These are phyloP conservation scores for Mythimna albipuncta DNA, from an alignment of 2,888 invertebrate genomes.

Conservation along the genomic window DNA sequence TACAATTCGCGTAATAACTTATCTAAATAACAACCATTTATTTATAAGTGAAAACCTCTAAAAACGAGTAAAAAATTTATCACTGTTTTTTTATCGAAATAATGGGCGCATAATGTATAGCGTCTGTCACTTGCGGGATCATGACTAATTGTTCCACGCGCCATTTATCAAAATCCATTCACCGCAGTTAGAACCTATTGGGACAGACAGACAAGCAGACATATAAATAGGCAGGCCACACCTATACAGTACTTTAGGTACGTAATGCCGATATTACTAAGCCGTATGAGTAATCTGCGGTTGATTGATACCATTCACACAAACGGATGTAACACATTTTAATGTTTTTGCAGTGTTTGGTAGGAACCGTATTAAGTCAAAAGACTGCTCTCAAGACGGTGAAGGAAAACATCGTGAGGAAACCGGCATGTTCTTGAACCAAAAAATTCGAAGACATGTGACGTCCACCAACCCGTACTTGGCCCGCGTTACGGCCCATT, in stretches of 20 bases:
- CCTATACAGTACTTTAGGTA: conserved; percentile 10
- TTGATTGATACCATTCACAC: conserved; percentile 29
- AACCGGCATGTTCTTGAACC: too few relatives aligned
- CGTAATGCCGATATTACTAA: conserved; percentile 28
- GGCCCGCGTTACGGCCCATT: too few relatives aligned
- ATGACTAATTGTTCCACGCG: conserved; percentile 58
- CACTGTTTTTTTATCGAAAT: conserved; percentile 33
- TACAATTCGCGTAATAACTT: neutral
- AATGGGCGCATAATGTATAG: conserved; percentile 47
- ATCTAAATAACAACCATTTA: conserved; percentile 4
- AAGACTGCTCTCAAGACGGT: too few relatives aligned
- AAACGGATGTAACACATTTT: too few relatives aligned
- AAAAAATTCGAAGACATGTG: too few relatives aligned
- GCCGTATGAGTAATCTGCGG: conserved; percentile 23
- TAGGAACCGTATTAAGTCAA: too few relatives aligned
- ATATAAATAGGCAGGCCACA: conserved; percentile 24
- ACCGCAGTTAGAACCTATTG: conserved; percentile 51
- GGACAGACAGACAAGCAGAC: conserved; percentile 23
- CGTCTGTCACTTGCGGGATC: conserved; percentile 56
- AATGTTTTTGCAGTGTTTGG: too few relatives aligned
- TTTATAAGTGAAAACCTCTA: conserved; percentile 12
- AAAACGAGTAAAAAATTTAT: conserved; percentile 24
- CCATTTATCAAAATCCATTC: conserved; percentile 63
- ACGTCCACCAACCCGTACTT: too few relatives aligned
- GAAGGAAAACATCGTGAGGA: too few relatives aligned